Evolutionary conservation across 2,797 vertebrate genomes (phyloP).

Genomic region (Chaunax sp.): DNA sequence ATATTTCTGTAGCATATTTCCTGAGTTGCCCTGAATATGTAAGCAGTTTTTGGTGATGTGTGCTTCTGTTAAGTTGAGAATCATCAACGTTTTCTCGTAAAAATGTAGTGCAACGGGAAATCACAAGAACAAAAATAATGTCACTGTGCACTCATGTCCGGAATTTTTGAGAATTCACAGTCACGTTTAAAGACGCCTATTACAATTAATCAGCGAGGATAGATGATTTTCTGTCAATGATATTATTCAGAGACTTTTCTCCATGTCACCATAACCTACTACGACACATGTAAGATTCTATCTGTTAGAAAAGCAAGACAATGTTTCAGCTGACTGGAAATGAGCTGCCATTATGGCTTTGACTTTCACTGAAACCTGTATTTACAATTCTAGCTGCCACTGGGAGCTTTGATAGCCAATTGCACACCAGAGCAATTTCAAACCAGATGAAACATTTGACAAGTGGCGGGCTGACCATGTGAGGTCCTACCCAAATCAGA

Average conservation of each 20-base stretch:
- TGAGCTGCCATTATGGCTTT: constrained; percentile 60
- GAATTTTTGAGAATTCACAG: background rate
- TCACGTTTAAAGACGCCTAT: background rate
- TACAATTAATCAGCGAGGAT: background rate
- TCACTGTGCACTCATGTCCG: too few relatives aligned
- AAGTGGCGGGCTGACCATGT: constrained; percentile 52
- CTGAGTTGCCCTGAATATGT: too few relatives aligned
- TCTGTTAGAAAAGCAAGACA: constrained; percentile 27
- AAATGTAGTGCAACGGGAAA: too few relatives aligned
- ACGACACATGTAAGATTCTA: constrained; percentile 14
- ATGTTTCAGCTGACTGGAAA: constrained; percentile 50
- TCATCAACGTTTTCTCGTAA: too few relatives aligned
- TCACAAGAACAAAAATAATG: too few relatives aligned
- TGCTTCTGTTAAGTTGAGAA: too few relatives aligned
- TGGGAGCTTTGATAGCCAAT: constrained; percentile 49
- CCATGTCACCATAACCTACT: constrained; percentile 30
- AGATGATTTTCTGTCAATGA: background rate
- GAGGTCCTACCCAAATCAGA: constrained; percentile 61
- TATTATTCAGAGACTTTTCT: constrained; percentile 9
- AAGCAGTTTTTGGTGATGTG: too few relatives aligned
- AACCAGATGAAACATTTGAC: constrained; percentile 62
- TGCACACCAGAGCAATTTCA: constrained; percentile 55
- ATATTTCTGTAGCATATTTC: too few relatives aligned
- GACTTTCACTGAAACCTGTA: constrained; percentile 44
- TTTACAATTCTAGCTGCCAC: constrained; percentile 56